Conservation (phyloP, 2,113 vertebrate species). For the Theristicus caerulescens region DNA sequence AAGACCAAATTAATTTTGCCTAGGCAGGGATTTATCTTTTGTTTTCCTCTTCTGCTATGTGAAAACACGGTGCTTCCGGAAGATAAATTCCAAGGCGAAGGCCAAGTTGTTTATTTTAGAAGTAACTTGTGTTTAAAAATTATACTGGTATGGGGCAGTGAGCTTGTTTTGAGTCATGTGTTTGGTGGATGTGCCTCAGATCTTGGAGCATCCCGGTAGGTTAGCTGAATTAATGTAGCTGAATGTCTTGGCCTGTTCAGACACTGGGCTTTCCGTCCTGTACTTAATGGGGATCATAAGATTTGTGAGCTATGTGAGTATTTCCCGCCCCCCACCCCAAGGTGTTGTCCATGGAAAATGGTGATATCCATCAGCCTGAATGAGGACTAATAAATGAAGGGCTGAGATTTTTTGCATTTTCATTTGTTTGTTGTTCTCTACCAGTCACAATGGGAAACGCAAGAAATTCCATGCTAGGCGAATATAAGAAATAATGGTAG, state of each 20-base stretch:
- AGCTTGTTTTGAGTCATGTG: not conserved
- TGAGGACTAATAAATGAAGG: not conserved
- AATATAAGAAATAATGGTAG: not conserved
- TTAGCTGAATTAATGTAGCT: not conserved
- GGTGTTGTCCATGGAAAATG: not conserved
- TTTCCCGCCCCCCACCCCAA: accelerated
- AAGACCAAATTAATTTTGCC: not conserved
- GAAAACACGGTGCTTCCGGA: not conserved
- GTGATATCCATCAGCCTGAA: not conserved
- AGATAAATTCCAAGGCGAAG: constrained; percentile 31
- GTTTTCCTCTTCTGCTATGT: not conserved
- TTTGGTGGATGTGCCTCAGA: not conserved
- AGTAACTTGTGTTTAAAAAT: not conserved
- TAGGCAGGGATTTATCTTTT: not conserved
- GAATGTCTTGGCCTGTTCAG: not conserved
- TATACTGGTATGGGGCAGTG: not conserved
- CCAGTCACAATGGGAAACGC: not conserved
- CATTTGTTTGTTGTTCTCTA: not conserved
- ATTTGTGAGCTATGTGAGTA: not conserved
- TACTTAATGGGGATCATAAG: not conserved
- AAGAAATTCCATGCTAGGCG: not conserved
- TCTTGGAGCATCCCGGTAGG: not conserved
- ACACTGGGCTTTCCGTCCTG: not conserved
- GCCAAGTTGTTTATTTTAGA: constrained; percentile 8
- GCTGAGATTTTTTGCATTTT: not conserved